Base-by-base conservation (phyloP, 2,888 invertebrate species). In the Erebia palarica region DNA sequence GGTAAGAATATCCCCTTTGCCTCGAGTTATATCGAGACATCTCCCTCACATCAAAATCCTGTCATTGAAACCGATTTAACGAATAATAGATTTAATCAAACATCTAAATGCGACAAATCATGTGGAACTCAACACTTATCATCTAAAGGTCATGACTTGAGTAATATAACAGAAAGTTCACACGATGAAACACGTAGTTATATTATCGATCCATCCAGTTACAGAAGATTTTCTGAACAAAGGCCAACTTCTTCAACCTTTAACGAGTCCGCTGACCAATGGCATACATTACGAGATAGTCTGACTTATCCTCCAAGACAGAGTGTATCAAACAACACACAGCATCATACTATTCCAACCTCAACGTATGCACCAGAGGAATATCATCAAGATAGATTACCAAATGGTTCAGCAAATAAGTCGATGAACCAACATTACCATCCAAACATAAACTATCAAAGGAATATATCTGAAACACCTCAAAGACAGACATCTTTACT, bases 1-100 rank as follows among this genome's bases (percentile, higher is more conserved):
- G 77, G 76, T 57, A 75, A 74, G 65, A 74, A 78, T 9, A 73
- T 76, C 10, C 82, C 81, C 0, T 11, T 75, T 14, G 73, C 76
- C 69, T 84, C 76, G 4, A 76, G 68, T 68, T 70, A 65, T 21
- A 73, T 70, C 53, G 66, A 68, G 14, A 49, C 49, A n/a, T 5
- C 36, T 42, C 60, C 57, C 1, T 58, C 53, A n/a, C 21, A 21
- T 36, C 21, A 57, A 47, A 65, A 68, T 21, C 14, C 14, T 11
- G 36, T 57, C 53, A 10, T 44, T 49, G 11, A 64, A 61, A 66
- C 63, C 7, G 8, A 59, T 14, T 14, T 11, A 36, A 44, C 16
- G 27, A 47, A 21, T 10, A 73, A 67, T 58, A 68, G 65, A 68
- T 51, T 63, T 10, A 61, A 57, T 65, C 64, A 73, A 73, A 36